These are phyloP conservation scores for Falco naumanni DNA, from an alignment of 2,797 vertebrate species.

Conservation along the genomic window DNA sequence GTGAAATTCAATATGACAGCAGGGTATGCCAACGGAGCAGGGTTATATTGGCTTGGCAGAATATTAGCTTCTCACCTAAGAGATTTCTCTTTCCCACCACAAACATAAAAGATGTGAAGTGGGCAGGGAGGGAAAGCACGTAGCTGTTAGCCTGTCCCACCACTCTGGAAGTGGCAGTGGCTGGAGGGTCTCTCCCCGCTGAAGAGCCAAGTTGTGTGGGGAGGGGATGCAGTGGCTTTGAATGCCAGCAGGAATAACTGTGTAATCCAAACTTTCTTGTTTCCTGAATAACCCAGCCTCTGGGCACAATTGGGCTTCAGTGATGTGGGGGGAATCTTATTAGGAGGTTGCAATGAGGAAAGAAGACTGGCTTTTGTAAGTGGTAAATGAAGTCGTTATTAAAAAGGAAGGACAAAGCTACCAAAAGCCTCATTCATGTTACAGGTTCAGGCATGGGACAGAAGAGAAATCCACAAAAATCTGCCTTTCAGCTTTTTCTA, in stretches of 20 bases:
- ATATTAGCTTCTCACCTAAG: background rate
- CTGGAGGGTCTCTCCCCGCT: background rate
- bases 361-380: constrained; percentile 55
- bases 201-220: background rate
- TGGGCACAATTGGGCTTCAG: constrained; percentile 17
- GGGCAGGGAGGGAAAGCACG: background rate
- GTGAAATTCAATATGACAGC: background rate
- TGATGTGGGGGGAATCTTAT: constrained; percentile 60
- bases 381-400: constrained; percentile 59
- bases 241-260: constrained; percentile 4
- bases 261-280: constrained; percentile 47
- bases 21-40: background rate
- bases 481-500: constrained; percentile 66
- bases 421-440: constrained; percentile 57
- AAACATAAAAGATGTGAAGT: background rate
- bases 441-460: constrained; percentile 51
- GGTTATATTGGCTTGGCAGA: background rate
- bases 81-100: background rate
- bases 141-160: background rate
- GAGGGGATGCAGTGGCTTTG: background rate
- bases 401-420: constrained; percentile 61
- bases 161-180: background rate
- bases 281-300: constrained; percentile 24
- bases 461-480: constrained; percentile 62
- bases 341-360: constrained; percentile 30